Conservation (phyloP, 2,797 vertebrate species). For the Orientallactaga sibirica region DNA sequence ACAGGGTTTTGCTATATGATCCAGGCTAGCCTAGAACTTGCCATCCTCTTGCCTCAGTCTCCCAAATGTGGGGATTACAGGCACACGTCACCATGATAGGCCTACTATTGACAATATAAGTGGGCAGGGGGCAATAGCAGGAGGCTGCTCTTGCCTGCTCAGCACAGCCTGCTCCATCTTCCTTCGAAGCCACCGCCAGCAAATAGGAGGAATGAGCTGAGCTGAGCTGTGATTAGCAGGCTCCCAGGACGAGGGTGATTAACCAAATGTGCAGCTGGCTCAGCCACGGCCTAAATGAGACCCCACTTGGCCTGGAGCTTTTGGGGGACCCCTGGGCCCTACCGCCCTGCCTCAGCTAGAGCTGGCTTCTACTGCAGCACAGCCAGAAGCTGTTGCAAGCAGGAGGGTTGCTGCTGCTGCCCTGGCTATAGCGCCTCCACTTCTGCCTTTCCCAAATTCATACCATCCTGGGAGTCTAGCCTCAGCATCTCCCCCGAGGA, state of each 20-base stretch:
- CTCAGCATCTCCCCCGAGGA: not conserved
- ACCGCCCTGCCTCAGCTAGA: not conserved
- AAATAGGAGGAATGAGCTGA: not conserved
- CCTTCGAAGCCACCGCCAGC: not conserved
- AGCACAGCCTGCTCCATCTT: not conserved
- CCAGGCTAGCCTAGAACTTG: not conserved
- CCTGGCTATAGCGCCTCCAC: not conserved
- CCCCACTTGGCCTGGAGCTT: slow-evolving; percentile 72
- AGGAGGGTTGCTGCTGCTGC: not conserved
- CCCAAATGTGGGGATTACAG: not conserved
- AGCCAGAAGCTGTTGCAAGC: not conserved
- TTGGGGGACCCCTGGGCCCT: slow-evolving; percentile 61
- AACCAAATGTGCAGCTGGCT: slow-evolving; percentile 64
- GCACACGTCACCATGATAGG: not conserved
- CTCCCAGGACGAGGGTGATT: slow-evolving; percentile 64
- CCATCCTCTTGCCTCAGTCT: not conserved
- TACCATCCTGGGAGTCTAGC: not conserved
- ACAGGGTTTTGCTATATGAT: not conserved
- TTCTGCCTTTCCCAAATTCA: not conserved
- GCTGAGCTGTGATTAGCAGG: slow-evolving; percentile 23
- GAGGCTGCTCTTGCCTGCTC: not conserved
- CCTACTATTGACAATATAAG: not conserved
- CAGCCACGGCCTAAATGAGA: slow-evolving; percentile 72
- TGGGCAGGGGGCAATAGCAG: not conserved
- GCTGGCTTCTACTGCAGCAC: not conserved